phyloP scores from a whole-genome alignment of 1,140 invertebrate species.

The Platyscapa corneri region DNA sequence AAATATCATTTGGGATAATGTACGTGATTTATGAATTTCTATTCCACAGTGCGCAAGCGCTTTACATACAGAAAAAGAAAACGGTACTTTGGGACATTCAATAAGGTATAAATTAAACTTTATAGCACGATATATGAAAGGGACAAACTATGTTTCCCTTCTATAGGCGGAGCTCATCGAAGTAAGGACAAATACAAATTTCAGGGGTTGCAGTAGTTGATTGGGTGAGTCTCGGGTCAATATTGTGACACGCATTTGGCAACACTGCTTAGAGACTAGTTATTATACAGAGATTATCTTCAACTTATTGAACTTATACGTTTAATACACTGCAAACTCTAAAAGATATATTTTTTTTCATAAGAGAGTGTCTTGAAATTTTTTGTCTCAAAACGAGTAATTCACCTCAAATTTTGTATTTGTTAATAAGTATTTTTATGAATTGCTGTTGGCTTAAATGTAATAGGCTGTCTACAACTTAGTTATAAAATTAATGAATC shows the following conservation, averaged over 20 bases:
- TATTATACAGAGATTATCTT: constrained; percentile 52
- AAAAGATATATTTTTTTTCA: too few relatives aligned
- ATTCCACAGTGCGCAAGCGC: background rate
- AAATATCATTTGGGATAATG: background rate
- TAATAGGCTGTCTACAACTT: too few relatives aligned
- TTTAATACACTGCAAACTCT: background rate
- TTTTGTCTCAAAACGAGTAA: too few relatives aligned
- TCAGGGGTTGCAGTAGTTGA: constrained; percentile 10
- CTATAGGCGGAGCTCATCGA: constrained; percentile 43
- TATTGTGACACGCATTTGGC: constrained; percentile 57
- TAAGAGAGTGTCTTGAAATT: too few relatives aligned
- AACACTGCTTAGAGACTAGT: constrained; percentile 15
- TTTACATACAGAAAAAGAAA: background rate
- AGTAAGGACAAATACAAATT: background rate
- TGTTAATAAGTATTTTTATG: too few relatives aligned
- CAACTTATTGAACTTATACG: background rate
- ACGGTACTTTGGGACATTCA: constrained; percentile 21
- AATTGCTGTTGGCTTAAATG: too few relatives aligned
- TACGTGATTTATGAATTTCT: background rate
- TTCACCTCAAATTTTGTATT: too few relatives aligned
- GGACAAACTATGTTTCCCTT: background rate
- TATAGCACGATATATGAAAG: background rate
- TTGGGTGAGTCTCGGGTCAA: constrained; percentile 46
- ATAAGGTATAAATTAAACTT: constrained; percentile 29
- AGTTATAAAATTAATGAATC: too few relatives aligned